These are phyloP conservation scores for Camponotus floridanus DNA, from an alignment of 1,140 invertebrate genomes.

Conservation along the genomic window DNA sequence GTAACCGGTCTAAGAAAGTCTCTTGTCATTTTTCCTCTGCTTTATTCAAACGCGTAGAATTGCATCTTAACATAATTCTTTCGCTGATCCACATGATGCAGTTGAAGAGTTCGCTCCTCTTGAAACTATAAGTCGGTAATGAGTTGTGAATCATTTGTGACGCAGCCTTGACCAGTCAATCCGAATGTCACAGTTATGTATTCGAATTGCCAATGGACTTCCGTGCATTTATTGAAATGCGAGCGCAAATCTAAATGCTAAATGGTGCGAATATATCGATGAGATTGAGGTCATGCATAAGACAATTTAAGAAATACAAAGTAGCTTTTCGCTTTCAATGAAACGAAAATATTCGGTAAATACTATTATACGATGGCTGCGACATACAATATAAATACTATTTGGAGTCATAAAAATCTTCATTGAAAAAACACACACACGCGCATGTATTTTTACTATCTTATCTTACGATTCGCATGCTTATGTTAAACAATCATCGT, in stretches of 20 bases:
- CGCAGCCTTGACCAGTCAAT: not conserved
- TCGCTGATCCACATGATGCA: not conserved
- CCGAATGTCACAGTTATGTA: not conserved
- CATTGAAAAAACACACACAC: not conserved
- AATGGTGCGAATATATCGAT: not conserved
- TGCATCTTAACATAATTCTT: not conserved
- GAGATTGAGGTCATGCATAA: not conserved
- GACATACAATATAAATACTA: not conserved
- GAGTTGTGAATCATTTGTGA: not conserved
- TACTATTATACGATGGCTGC: not conserved
- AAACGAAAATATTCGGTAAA: not conserved
- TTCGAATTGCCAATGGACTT: constrained; percentile 18
- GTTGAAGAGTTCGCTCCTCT: not conserved
- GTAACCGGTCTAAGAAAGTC: not conserved
- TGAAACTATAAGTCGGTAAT: not conserved
- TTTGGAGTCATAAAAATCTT: not conserved
- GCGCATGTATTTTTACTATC: not conserved
- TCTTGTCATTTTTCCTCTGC: not conserved
- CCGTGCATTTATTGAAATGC: not conserved
- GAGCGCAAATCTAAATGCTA: not conserved
- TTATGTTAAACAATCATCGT: not conserved
- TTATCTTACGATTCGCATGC: not conserved
- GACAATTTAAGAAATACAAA: not conserved
- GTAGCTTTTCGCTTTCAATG: not conserved
- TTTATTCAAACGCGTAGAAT: not conserved